A percentile compares a stretch with the other conserved stretches of the same genome.
These are phyloP conservation scores for Mnemiopsis leidyi DNA, from an alignment of 37 sponge, comb jelly and placozoan species.

Conservation along the genomic window DNA sequence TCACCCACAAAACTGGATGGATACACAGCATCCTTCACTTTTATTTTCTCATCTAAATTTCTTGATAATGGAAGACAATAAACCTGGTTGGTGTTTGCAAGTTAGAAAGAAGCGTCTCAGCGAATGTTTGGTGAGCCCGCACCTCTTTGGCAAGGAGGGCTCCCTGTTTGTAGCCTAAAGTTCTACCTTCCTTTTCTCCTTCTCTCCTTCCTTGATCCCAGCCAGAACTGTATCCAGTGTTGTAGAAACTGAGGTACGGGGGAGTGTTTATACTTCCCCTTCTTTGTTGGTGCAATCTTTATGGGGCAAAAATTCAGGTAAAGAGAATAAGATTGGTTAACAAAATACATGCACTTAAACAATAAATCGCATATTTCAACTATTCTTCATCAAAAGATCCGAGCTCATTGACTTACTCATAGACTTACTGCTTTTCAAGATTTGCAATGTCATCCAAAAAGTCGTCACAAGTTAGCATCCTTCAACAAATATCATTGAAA, in stretches of 20 bases:
- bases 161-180: conserved; percentile 41
- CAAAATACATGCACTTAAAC: not conserved
- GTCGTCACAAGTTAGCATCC: conserved; percentile 25
- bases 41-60: too few relatives aligned
- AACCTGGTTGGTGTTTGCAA: not conserved
- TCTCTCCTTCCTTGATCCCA: not conserved
- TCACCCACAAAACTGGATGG: too few relatives aligned
- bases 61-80: too few relatives aligned
- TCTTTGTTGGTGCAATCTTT: not conserved
- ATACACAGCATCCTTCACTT: too few relatives aligned
- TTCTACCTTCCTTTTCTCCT: not conserved
- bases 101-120: not conserved
- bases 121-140: not conserved
- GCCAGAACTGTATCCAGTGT: not conserved
- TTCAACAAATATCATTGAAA: not conserved
- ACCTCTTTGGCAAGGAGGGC: conserved; percentile 39
- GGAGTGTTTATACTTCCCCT: too few relatives aligned
- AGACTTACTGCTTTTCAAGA: conserved; percentile 22
- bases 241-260: not conserved
- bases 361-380: too few relatives aligned
- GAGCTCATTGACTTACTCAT: too few relatives aligned
- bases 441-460: conserved; percentile 35
- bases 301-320: too few relatives aligned
- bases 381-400: too few relatives aligned
- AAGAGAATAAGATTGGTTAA: not conserved